Evolutionary conservation across 2,888 invertebrate genomes (phyloP).

Genomic region (Volucella zonaria): DNA sequence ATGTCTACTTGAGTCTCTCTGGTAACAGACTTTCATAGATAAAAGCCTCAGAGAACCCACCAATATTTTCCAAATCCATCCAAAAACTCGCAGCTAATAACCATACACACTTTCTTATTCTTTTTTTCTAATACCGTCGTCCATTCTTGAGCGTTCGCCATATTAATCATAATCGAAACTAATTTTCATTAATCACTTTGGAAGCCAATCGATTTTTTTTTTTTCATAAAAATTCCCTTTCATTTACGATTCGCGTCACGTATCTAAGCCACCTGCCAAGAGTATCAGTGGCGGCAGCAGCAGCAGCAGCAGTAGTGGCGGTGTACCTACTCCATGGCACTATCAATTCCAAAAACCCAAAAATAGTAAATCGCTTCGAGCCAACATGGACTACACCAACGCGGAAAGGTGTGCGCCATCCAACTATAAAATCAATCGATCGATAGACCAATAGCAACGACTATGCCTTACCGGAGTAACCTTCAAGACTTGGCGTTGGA

Average conservation of each 20-base stretch:
- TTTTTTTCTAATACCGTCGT: neutral
- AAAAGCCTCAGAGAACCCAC: too few species aligned
- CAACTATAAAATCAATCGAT: constrained; percentile 44
- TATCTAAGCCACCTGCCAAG: constrained; percentile 70
- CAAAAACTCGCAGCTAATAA: neutral
- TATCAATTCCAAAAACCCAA: constrained; percentile 47
- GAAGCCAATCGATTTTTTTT: constrained; percentile 1
- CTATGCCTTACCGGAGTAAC: constrained; percentile 40
- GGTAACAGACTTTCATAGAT: too few species aligned
- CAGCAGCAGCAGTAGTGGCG: neutral
- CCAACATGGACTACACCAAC: constrained; percentile 69
- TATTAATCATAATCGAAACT: constrained; percentile 69
- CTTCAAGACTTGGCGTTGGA: constrained; percentile 60
- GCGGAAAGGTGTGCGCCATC: constrained; percentile 68
- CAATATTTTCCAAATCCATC: too few species aligned
- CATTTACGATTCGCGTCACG: constrained; percentile 58
- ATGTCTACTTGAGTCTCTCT: too few species aligned
- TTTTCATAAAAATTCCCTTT: constrained; percentile 44
- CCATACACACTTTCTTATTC: constrained; percentile 37
- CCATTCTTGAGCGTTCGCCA: constrained; percentile 43
- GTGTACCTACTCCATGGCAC: constrained; percentile 30
- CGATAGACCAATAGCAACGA: constrained; percentile 27
- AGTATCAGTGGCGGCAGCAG: constrained; percentile 31
- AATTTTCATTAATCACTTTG: constrained; percentile 57
- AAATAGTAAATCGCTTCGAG: constrained; percentile 65